Evolutionary conservation across 2,888 invertebrate genomes (phyloP), one percentile per base, ranked within the genome.

Genomic region (Parthenolecanium corni): DNA sequence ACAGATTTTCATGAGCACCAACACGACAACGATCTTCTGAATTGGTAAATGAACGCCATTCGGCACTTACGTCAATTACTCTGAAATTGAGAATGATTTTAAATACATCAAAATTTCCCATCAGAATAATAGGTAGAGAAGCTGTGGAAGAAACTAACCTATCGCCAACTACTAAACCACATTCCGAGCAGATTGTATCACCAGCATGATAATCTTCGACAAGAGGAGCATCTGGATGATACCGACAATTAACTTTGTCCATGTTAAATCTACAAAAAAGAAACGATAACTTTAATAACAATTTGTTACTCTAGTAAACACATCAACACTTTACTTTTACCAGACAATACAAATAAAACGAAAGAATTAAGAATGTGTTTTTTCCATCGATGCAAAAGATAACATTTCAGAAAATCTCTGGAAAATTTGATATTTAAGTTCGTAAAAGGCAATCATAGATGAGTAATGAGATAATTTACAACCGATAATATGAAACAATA

Each of bases 31-130:
- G 96, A 76, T 99, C 98, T 0, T 90, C 91, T 24, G 51, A 20
- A 74, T 97, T 98, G 72, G 94, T 95, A 76, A 99, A 99, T 65
- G 97, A 98, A 73, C 98, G 82, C 98, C 98, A 99, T 76, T 99
- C 98, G 3, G 97, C 96, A 38, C 98, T 96, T 14, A 99, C 98
- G 76, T 99, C 98, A 68, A 99, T 95, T 1, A 98, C 94, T 73
- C 96, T 93, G 74, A 16, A 69, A 64, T n/a, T n/a, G n/a, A n/a
- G 11, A 12, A 38, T 12, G 11, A 9, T 9, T 9, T 12, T 9
- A 12, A 12, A 12, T 12, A 12, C 11, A 12, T 38, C 11, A 38
- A 9, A 12, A 38, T 12, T 9, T 12, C 11, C n/a, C n/a, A n/a
- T 12, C 11, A 12, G 14, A 38, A 12, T 12, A 38, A 38, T 12